Conservation (phyloP, 1,140 invertebrate genomes). For the Drosophila tani region DNA sequence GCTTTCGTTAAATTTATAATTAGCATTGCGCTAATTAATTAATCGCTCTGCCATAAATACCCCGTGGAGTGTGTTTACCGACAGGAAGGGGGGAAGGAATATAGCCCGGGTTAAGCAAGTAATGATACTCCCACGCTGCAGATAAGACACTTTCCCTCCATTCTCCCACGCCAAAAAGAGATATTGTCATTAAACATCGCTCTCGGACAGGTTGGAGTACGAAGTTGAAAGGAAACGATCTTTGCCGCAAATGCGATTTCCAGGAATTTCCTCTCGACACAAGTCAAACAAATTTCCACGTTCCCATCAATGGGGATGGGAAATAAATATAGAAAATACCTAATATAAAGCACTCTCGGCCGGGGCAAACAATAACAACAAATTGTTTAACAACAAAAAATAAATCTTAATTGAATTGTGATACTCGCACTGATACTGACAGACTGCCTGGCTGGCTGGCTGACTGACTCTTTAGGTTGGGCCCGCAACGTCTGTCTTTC, state of each 20-base stretch:
- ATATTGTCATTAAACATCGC: constrained; percentile 76
- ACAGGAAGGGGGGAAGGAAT: background rate
- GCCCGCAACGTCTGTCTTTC: constrained; percentile 32
- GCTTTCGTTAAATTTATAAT: constrained; percentile 61
- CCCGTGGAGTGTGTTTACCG: constrained; percentile 7
- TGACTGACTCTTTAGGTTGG: constrained; percentile 43
- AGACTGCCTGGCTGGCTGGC: constrained; percentile 53
- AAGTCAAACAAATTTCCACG: constrained; percentile 66
- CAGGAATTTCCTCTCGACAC: constrained; percentile 68
- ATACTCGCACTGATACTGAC: constrained; percentile 62
- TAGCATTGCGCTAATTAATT: constrained; percentile 79
- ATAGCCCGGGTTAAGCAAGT: constrained; percentile 21
- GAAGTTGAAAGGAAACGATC: constrained; percentile 68
- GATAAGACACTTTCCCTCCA: constrained; percentile 29
- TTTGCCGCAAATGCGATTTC: constrained; percentile 76
- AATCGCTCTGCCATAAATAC: constrained; percentile 63
- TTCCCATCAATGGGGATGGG: constrained; percentile 61
- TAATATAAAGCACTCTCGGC: constrained; percentile 56
- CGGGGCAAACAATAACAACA: constrained; percentile 57
- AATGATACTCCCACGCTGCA: constrained; percentile 44
- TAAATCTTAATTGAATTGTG: constrained; percentile 84
- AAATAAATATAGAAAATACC: constrained; percentile 69
- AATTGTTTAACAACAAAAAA: constrained; percentile 82
- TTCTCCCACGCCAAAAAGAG: constrained; percentile 65
- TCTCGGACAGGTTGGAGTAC: constrained; percentile 28